Conservation (phyloP, 2,113 vertebrate species). For the Antennarius striatus region DNA sequence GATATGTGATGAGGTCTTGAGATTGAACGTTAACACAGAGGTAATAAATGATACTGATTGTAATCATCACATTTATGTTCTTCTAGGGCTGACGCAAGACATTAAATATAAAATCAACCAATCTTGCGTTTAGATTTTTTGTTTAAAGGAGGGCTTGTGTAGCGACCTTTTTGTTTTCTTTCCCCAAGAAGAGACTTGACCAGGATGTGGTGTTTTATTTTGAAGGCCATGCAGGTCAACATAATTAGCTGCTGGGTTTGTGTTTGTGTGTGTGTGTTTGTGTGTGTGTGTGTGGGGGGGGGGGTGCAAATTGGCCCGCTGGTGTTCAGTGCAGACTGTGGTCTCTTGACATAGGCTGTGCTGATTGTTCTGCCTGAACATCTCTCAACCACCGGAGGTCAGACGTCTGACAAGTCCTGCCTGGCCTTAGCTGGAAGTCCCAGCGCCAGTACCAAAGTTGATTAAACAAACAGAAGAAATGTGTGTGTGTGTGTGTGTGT, state of each 20-base stretch:
- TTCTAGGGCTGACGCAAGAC: too few relatives aligned
- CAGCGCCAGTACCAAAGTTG: conserved; percentile 21
- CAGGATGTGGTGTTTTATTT: conserved; percentile 6
- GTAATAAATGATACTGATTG: too few relatives aligned
- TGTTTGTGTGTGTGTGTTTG: conserved; percentile 15
- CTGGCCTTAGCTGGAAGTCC: conserved; percentile 23
- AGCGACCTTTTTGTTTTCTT: not conserved
- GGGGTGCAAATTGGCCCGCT: conserved; percentile 28
- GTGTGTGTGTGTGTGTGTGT: conserved; percentile 5
- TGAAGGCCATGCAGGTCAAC: conserved; percentile 42
- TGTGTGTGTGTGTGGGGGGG: conserved; percentile 2
- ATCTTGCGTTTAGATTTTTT: too few relatives aligned
- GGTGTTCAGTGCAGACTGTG: conserved; percentile 51
- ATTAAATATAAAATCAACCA: too few relatives aligned
- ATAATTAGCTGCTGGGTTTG: conserved; percentile 35
- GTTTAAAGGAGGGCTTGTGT: conserved; percentile 1
- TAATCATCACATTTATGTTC: too few relatives aligned
- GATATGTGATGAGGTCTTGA: not conserved
- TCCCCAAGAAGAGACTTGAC: not conserved
- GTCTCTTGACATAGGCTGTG: conserved; percentile 53
- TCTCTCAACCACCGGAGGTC: conserved; percentile 37
- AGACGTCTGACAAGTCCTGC: conserved; percentile 34
- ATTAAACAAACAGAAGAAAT: too few relatives aligned
- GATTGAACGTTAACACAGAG: too few relatives aligned
- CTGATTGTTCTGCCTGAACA: conserved; percentile 52